Percentiles rank a stretch among this genome's conserved stretches.
These are phyloP conservation scores for Erpornis zantholeuca DNA, from an alignment of 2,113 vertebrate species.

Conservation along the genomic window DNA sequence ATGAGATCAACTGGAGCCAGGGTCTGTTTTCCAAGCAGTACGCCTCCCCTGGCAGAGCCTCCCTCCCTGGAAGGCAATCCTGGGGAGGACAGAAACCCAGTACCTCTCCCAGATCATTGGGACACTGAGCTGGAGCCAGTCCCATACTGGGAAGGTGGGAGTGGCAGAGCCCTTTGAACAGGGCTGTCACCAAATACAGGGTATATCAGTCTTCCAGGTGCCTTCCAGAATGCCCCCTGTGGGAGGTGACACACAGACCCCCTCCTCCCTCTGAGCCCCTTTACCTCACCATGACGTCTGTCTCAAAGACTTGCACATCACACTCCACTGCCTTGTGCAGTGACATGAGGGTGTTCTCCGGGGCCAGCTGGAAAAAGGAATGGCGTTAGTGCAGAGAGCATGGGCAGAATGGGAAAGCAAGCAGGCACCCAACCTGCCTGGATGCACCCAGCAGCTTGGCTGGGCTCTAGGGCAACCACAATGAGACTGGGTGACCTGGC, in stretches of 20 bases:
- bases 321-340: slow-evolving; percentile 79
- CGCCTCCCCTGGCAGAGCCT: not conserved
- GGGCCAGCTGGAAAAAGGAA: slow-evolving; percentile 81
- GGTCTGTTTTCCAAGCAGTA: not conserved
- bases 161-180: not conserved
- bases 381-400: not conserved
- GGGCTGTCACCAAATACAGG: not conserved
- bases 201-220: not conserved
- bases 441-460: not conserved
- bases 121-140: not conserved
- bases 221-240: not conserved
- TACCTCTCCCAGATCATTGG: not conserved
- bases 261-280: not conserved
- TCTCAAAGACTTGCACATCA: slow-evolving; percentile 84
- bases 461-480: not conserved
- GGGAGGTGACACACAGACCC: not conserved
- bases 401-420: not conserved
- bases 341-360: slow-evolving; percentile 95
- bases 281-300: slow-evolving; percentile 91
- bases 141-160: not conserved
- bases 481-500: not conserved
- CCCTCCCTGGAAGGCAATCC: not conserved
- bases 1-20: not conserved
- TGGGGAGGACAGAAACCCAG: not conserved
- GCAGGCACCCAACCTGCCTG: not conserved